Evolutionary conservation across 2,888 invertebrate species (phyloP), one percentile per base, ranked within the genome.

Genomic region (Tipula confusa): DNA sequence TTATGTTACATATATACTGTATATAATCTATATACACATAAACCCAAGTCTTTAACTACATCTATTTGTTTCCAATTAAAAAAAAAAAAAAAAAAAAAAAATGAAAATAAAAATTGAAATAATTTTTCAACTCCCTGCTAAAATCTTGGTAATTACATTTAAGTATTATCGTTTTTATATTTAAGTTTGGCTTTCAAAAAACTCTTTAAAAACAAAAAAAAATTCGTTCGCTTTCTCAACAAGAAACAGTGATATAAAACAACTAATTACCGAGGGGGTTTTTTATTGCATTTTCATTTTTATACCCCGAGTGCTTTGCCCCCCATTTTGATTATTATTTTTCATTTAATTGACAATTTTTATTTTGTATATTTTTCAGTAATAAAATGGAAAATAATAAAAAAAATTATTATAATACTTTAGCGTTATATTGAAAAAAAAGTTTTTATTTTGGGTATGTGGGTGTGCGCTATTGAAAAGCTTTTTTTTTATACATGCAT

Each of bases 41-140:
- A 64, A 64, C 64, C 24, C 24, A 64, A 64, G 64, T 24, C 43
- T 43, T n/a, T 43, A 43, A n/a, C 64, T 64, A 64, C 64, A 24
- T 64, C 64, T 64, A 64, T 64, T 64, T 64, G 64, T 64, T 64
- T 64, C 64, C 64, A 64, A 64, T 64, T 64, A 64, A 64, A 24
- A 64, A 5, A 1, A 64, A 64, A 64, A 43, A n/a, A 15, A 36
- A 7, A 33, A 43, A 43, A 11, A 3, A 15, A 43, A 64, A 64
- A 24, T 64, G 64, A 64, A 24, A 43, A 43, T 15, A 3, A 15
- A 43, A 64, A 64, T 64, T 64, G 64, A 64, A 24, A 64, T 64
- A 64, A 24, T 64, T 64, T 64, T 64, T 64, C 24, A 64, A 64
- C 64, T 64, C 64, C 64, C 64, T 64, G 64, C 64, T 64, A 64